phyloP scores from a whole-genome alignment of 2,888 invertebrate genomes.

The Tridacna gigas region DNA sequence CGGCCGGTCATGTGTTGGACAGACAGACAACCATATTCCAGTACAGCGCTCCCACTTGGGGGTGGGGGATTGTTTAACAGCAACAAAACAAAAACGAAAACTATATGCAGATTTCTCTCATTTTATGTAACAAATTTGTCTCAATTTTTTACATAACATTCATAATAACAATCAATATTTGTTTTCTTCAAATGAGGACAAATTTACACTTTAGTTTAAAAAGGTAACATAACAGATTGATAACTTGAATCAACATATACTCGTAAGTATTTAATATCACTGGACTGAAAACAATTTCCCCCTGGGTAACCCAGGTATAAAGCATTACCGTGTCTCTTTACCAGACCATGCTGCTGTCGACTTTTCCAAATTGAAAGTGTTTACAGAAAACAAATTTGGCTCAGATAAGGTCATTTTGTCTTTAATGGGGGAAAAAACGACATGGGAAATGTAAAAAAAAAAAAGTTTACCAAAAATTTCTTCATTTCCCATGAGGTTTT shows the following conservation, averaged over 20 bases:
- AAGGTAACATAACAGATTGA: not conserved
- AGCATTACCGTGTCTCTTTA: not conserved
- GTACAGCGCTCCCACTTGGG: too few relatives aligned
- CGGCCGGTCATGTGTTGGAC: too few relatives aligned
- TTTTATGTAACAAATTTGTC: conserved; percentile 26
- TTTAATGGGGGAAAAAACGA: not conserved
- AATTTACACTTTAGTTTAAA: conserved; percentile 19
- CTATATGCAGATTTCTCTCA: not conserved
- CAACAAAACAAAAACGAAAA: not conserved
- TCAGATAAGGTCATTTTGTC: not conserved
- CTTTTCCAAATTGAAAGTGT: not conserved
- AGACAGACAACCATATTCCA: too few relatives aligned
- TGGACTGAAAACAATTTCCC: too few relatives aligned
- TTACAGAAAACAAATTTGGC: not conserved
- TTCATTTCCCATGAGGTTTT: not conserved
- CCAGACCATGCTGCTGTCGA: not conserved
- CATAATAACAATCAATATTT: conserved; percentile 13
- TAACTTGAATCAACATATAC: not conserved
- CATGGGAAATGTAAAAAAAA: not conserved
- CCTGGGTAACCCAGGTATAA: too few relatives aligned
- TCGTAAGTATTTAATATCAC: too few relatives aligned
- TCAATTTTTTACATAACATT: conserved; percentile 25
- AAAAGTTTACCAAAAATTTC: not conserved
- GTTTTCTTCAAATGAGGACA: not conserved
- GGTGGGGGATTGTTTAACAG: too few relatives aligned